These are phyloP conservation scores for Hucho hucho DNA, from an alignment of 2,113 vertebrate species.

Conservation along the genomic window DNA sequence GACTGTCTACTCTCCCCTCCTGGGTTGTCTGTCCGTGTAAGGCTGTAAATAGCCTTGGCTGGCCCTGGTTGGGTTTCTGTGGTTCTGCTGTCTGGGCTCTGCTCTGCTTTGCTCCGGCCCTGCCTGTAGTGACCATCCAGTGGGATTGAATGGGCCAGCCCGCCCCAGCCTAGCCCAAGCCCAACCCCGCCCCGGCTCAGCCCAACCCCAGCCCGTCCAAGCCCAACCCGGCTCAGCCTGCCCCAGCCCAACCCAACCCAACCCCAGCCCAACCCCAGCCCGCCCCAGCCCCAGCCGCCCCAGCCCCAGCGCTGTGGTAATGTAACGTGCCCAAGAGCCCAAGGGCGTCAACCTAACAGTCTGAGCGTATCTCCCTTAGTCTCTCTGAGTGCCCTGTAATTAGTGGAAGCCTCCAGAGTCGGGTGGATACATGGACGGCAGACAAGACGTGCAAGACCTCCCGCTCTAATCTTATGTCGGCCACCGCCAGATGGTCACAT, in stretches of 20 bases:
- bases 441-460: neutral
- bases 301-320: constrained; percentile 45
- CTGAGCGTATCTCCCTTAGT: constrained; percentile 54
- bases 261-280: neutral
- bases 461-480: constrained; percentile 18
- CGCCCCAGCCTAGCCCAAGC: constrained; percentile 10
- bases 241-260: constrained; percentile 22
- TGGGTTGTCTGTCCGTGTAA: neutral
- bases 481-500: constrained; percentile 67
- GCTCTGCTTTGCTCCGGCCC: constrained; percentile 20
- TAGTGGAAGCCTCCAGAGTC: constrained; percentile 38
- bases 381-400: constrained; percentile 69
- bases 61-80: constrained; percentile 24
- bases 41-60: constrained; percentile 20
- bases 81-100: constrained; percentile 29
- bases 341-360: constrained; percentile 67
- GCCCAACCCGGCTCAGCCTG: too few relatives aligned
- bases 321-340: constrained; percentile 12
- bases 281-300: too few relatives aligned
- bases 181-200: too few relatives aligned
- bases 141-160: constrained; percentile 37
- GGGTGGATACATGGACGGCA: constrained; percentile 51
- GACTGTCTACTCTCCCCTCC: neutral
- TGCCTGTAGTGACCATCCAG: constrained; percentile 29
- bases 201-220: too few relatives aligned